These are phyloP conservation scores for Hyalella azteca DNA, from an alignment of 2,888 invertebrate species.

Conservation along the genomic window DNA sequence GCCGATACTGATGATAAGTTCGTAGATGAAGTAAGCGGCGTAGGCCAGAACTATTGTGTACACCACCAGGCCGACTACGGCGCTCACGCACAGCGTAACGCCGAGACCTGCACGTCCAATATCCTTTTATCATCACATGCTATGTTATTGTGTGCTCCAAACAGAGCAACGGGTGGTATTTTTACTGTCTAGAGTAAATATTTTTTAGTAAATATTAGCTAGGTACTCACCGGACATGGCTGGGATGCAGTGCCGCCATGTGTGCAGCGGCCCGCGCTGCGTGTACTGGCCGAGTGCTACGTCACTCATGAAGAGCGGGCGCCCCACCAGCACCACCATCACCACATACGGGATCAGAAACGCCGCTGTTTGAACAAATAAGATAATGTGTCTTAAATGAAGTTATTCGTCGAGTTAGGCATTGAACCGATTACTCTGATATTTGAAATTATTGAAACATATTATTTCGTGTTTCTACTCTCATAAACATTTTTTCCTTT, in stretches of 20 bases:
- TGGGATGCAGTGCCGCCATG: slow-evolving; percentile 69
- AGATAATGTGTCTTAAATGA: too few relatives aligned
- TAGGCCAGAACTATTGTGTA: slow-evolving; percentile 82
- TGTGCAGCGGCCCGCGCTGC: slow-evolving; percentile 77
- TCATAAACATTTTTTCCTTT: too few relatives aligned
- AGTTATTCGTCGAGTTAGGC: too few relatives aligned
- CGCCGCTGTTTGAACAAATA: slow-evolving; percentile 72
- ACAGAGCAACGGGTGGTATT: too few relatives aligned
- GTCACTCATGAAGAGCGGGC: slow-evolving; percentile 81
- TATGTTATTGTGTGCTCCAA: too few relatives aligned
- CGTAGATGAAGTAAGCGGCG: slow-evolving; percentile 76
- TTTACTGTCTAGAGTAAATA: too few relatives aligned
- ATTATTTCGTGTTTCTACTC: too few relatives aligned
- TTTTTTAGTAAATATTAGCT: too few relatives aligned
- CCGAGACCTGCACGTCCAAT: slow-evolving; percentile 62
- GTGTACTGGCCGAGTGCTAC: slow-evolving; percentile 80
- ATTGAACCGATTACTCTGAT: too few relatives aligned
- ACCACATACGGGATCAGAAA: slow-evolving; percentile 77
- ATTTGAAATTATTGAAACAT: too few relatives aligned
- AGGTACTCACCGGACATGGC: slow-evolving; percentile 54
- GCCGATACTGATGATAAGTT: slow-evolving; percentile 67
- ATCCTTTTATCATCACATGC: too few relatives aligned
- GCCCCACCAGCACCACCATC: slow-evolving; percentile 77
- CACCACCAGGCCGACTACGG: slow-evolving; percentile 73
- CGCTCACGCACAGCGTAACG: slow-evolving; percentile 74